phyloP scores from a whole-genome alignment of 2,888 invertebrate species.

The Rhagophthalmus giganteus region DNA sequence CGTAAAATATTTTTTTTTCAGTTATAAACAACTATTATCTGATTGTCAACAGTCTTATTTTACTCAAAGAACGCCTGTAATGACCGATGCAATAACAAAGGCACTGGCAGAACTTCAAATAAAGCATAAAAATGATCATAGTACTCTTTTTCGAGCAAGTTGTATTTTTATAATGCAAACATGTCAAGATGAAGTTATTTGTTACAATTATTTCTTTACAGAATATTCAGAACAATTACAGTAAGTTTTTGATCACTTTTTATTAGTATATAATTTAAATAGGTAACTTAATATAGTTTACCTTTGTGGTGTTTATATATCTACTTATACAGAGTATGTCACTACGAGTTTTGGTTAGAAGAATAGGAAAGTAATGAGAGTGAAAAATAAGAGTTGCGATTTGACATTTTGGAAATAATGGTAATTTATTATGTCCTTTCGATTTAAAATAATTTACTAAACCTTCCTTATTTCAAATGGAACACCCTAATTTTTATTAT shows the following conservation, averaged over 20 bases:
- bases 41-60: constrained; percentile 88
- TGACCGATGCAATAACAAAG: constrained; percentile 70
- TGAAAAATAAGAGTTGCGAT: no score
- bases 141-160: constrained; percentile 81
- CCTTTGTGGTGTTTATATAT: neutral
- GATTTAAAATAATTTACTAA: no score
- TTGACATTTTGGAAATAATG: no score
- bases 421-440: no score
- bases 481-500: no score
- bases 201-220: constrained; percentile 89
- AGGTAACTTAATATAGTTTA: no score
- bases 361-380: no score
- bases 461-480: no score
- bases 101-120: constrained; percentile 69
- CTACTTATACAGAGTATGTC: no score
- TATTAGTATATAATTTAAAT: no score
- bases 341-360: no score
- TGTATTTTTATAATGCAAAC: constrained; percentile 91
- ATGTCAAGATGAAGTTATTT: constrained; percentile 90
- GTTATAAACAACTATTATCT: constrained; percentile 70
- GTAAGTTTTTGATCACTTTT: constrained; percentile 57
- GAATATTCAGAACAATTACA: constrained; percentile 67
- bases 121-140: constrained; percentile 73
- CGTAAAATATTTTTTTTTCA: constrained; percentile 41
- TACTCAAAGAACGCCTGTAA: constrained; percentile 65